Base-by-base conservation (phyloP, 2,888 invertebrate species). In the Liopterus haemorrhoidalis region DNA sequence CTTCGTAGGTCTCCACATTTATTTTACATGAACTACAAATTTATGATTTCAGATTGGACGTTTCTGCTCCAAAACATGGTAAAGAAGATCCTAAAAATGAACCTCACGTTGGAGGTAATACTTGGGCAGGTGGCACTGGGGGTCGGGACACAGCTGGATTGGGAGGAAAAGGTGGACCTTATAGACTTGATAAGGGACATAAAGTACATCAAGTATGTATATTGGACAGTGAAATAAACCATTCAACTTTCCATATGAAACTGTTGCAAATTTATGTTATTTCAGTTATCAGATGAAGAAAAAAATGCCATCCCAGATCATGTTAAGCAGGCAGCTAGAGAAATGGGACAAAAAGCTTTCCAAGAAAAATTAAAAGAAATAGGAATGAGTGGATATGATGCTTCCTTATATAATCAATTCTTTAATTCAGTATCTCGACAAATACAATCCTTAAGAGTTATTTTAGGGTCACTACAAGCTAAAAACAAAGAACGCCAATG, bases 131-230 rank as follows among this genome's bases (percentile, higher is more conserved):
- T 20, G 95, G 95, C 38, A 88, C 85, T 6, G 94, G 92, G 22
- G 94, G 93, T 15, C 72, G 93, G 43, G 93, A 94, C 64, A 96
- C 95, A 0, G 94, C 95, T 0, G 96, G 96, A 1, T 71, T 97
- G 27, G 96, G 96, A 6, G 96, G 96, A 2, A 90, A 91, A 67
- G 96, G 96, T 12, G 97, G 95, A 0, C 95, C 96, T 0, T 96
- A 92, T 69, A 73, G 96, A 1, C 71, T 97, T 9, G 96, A 96
- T 66, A 87, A 87, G 41, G 95, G 96, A 0, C 93, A 96, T 57
- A 81, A 84, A 49, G 94, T 96, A 1, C 86, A 91, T 65, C 96
- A 97, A 72, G 81, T 76, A 56, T 62, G 68, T 11, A 25, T 15
- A 11, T 19, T 39, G 19, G 14, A 41, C 21, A 18, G 14, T 25